Base-by-base conservation (phyloP, 2,797 vertebrate species). In the Phalanger gymnotis region DNA sequence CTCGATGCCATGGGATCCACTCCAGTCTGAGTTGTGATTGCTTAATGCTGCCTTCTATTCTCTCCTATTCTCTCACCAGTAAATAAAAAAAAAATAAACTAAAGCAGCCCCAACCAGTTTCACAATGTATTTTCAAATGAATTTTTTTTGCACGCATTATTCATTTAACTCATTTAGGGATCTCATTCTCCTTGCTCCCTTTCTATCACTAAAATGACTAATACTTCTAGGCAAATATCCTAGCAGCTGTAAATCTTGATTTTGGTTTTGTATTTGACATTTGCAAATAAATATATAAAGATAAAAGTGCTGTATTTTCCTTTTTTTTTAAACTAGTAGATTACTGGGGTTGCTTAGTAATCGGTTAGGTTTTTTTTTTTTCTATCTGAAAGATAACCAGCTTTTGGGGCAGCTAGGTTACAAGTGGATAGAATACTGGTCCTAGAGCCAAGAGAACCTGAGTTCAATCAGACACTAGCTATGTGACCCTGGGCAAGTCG, bases 331-430 rank as follows among this genome's bases (percentile, higher is more conserved):
- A 57, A 61, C 58, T 61, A 34, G 11, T 61, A 12, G 58, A 57
- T 57, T 57, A 2, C 1, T 57, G 56, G 28, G 56, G 6, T 57
- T 57, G 56, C 56, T 57, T 10, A 34, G 34, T 19, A n/a, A 2
- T 90, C 87, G 51, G 94, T 52, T 22, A n/a, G n/a, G 55, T 22
- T 53, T 87, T 30, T 96, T 94, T 34, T 28, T 73, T n/a, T 34
- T 31, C 95, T 40, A 54, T 96, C 96, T 93, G 91, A 90, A 95
- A 57, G 58, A 96, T 52, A 47, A 81, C n/a, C 19, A 25, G 25
- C 40, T 7, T 22, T 81, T 81, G 22, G 40, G 40, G 40, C 9
- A 81, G 61, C 34, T 66, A n/a, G 34, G 14, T 73, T 30, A 7
- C n/a, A 73, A 40, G 73, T 47, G 40, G 73, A 81, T 11, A 81